Percentiles rank a stretch among this genome's conserved stretches.
Conservation (phyloP, 1,140 invertebrate species). For the Dysdera silvatica region DNA sequence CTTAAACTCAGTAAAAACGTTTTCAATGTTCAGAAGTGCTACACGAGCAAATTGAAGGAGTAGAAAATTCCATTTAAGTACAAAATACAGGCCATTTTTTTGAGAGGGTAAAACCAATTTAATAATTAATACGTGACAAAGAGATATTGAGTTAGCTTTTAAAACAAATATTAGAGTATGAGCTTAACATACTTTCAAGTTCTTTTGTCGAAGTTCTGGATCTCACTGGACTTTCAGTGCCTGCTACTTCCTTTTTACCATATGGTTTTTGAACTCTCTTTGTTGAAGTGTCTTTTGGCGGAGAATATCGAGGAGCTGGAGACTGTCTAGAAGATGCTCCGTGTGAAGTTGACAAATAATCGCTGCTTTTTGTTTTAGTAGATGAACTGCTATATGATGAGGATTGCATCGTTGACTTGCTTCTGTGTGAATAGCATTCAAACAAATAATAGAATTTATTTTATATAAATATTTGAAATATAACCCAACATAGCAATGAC, state of each 20-base stretch:
- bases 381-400: slow-evolving; percentile 23
- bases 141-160: too few species aligned
- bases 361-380: slow-evolving; percentile 6
- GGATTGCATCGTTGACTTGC: neutral
- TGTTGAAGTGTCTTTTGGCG: slow-evolving; percentile 33
- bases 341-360: slow-evolving; percentile 8
- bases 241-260: slow-evolving; percentile 54
- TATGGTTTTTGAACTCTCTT: slow-evolving; percentile 64
- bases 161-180: neutral
- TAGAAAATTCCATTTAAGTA: neutral
- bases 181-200: slow-evolving; percentile 62
- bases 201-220: slow-evolving; percentile 84
- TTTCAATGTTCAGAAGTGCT: too few species aligned
- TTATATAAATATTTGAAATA: too few species aligned
- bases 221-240: slow-evolving; percentile 59
- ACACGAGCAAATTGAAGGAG: too few species aligned
- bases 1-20: too few species aligned
- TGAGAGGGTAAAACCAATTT: neutral
- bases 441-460: too few species aligned
- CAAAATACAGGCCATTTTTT: neutral
- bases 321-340: slow-evolving; percentile 4
- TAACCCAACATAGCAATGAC: too few species aligned
- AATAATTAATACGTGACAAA: neutral
- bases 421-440: too few species aligned
- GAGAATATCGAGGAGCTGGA: slow-evolving; percentile 31